Evolutionary conservation across 1,140 invertebrate species (phyloP).

Genomic region (Brachionus asplanchnoidis): DNA sequence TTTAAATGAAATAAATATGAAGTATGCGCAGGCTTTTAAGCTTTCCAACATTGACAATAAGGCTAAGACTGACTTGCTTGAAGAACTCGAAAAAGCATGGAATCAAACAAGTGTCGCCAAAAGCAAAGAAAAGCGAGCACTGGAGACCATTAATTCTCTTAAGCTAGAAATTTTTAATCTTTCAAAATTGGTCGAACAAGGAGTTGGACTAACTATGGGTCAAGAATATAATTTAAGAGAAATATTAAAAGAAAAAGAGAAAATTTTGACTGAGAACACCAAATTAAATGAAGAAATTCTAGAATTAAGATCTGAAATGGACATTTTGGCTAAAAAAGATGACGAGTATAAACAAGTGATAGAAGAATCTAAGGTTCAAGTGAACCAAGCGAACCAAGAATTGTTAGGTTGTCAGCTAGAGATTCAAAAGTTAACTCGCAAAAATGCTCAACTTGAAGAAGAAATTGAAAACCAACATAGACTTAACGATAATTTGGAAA

Average conservation of each 20-base stretch:
- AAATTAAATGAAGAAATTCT: slow-evolving; percentile 51
- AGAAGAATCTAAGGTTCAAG: slow-evolving; percentile 20
- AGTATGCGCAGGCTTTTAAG: not conserved
- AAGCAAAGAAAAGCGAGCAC: slow-evolving; percentile 56
- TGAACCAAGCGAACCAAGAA: slow-evolving; percentile 6
- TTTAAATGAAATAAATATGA: not conserved
- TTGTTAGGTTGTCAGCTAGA: slow-evolving; percentile 47
- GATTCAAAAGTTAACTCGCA: slow-evolving; percentile 53
- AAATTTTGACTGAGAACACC: slow-evolving; percentile 53
- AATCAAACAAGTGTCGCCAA: slow-evolving; percentile 59
- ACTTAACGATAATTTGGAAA: slow-evolving; percentile 48
- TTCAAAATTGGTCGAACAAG: slow-evolving; percentile 56
- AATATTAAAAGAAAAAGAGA: slow-evolving; percentile 53
- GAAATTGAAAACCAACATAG: slow-evolving; percentile 54
- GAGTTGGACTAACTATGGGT: slow-evolving; percentile 51
- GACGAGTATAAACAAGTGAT: slow-evolving; percentile 45
- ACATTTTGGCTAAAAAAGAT: slow-evolving; percentile 45
- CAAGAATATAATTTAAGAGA: slow-evolving; percentile 51
- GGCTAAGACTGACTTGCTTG: not conserved
- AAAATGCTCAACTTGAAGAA: slow-evolving; percentile 56
- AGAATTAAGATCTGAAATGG: slow-evolving; percentile 48
- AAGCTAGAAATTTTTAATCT: slow-evolving; percentile 58
- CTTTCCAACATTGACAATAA: slow-evolving; percentile 12
- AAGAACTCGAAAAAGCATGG: slow-evolving; percentile 60
- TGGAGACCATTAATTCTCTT: slow-evolving; percentile 56